These are phyloP conservation scores for Polyommatus iphigenia DNA, from an alignment of 2,888 invertebrate genomes.

Conservation along the genomic window DNA sequence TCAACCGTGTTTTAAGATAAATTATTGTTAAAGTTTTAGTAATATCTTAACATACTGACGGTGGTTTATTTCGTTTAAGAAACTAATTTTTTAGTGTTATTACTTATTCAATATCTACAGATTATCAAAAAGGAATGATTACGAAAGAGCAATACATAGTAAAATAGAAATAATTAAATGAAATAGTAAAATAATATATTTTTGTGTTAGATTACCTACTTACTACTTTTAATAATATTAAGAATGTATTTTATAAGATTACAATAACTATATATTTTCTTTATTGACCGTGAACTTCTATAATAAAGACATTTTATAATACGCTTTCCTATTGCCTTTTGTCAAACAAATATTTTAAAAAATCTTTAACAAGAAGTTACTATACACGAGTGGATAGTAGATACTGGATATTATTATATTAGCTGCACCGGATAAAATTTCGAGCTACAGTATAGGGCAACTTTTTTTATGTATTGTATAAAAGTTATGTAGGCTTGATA, in stretches of 20 bases:
- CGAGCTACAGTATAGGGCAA: constrained; percentile 49
- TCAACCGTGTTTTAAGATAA: neutral
- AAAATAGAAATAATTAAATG: neutral
- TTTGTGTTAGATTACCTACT: neutral
- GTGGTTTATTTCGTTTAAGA: constrained; percentile 32
- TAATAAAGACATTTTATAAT: neutral
- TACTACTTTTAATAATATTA: neutral
- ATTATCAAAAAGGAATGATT: constrained; percentile 40
- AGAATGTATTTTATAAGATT: neutral
- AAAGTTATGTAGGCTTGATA: neutral
- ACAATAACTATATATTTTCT: neutral
- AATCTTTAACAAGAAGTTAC: neutral
- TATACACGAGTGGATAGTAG: neutral
- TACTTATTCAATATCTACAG: neutral
- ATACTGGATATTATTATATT: neutral
- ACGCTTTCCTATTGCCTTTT: neutral
- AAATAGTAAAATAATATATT: neutral
- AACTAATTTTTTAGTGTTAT: constrained; percentile 18
- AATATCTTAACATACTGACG: constrained; percentile 27
- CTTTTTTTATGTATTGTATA: constrained; percentile 31
- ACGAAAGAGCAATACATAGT: constrained; percentile 31
- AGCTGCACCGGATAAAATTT: constrained; percentile 45
- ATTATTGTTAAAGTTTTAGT: constrained; percentile 20
- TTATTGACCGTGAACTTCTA: neutral
- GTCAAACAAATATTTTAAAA: too few relatives aligned